Base-by-base conservation (phyloP, 2,113 vertebrate genomes). In the Columba janthina region DNA sequence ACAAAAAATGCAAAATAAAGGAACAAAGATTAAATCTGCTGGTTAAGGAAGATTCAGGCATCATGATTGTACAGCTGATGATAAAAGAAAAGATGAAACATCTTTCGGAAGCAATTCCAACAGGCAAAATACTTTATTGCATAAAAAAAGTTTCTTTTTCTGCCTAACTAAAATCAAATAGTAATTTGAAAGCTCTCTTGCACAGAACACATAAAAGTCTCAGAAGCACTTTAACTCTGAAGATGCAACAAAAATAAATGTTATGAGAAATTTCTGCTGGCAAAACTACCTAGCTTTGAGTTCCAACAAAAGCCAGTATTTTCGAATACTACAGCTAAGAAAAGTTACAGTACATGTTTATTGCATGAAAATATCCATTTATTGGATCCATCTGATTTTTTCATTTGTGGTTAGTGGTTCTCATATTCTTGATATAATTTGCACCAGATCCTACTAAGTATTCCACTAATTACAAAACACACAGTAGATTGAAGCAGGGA, bases 341-440 rank as follows among this genome's bases (percentile, higher is more conserved):
- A 96, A 97, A 97, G 70, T 91, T 95, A 98, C 93, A 97, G 89
- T 97, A 95, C 92, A 88, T 94, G 81, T 94, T 98, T 98, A 98
- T 98, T 98, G 98, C 98, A 97, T 96, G 97, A 97, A 97, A 95
- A 90, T 53, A 97, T 80, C 81, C 89, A 87, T 88, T 97, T 95
- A 95, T 48, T 96, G 82, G 90, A 93, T 89, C 67, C 65, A 79
- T 94, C 81, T 69, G 72, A 82, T 93, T 92, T 79, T 85, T 87
- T n/a, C 56, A 40, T 80, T 97, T 96, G 82, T 91, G 77, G 60
- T 77, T 48, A 96, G 90, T 96, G 62, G 79, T 95, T 86, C 85
- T 76, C 74, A 72, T 71, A 74, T 82, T 96, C 85, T 92, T 89
- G 57, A 95, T 40, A n/a, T 73, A 97, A 95, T 51, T 94, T 91